Conservation (phyloP, 2,888 invertebrate species). For the Agonopterix subpropinquella region DNA sequence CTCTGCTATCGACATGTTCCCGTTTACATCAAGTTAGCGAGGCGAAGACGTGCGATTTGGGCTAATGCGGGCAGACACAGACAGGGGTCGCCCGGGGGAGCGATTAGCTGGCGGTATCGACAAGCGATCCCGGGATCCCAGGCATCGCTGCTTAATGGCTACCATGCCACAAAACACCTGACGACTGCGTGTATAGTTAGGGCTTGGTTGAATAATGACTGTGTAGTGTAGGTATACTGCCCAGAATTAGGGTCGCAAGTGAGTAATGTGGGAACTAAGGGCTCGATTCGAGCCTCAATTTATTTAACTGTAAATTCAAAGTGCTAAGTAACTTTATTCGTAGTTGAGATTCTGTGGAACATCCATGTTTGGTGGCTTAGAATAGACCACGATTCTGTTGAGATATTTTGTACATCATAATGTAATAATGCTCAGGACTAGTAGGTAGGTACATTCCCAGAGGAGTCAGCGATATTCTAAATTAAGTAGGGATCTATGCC, state of each 20-base stretch:
- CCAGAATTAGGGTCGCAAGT: slow-evolving; percentile 1
- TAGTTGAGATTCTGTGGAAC: no score
- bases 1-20: slow-evolving; percentile 19
- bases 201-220: slow-evolving; percentile 1
- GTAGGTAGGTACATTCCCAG: no score
- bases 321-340: no score
- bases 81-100: slow-evolving; percentile 16
- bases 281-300: no score
- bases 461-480: no score
- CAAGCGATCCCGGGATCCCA: slow-evolving; percentile 11
- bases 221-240: not conserved
- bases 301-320: no score
- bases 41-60: slow-evolving; percentile 14
- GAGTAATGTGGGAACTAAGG: not conserved
- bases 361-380: no score
- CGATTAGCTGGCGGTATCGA: slow-evolving; percentile 20
- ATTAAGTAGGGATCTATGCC: no score
- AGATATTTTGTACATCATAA: no score
- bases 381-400: no score
- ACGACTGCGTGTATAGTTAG: not conserved
- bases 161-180: slow-evolving; percentile 1
- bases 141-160: not conserved
- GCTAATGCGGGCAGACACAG: slow-evolving; percentile 8
- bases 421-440: no score
- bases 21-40: slow-evolving; percentile 15